Conservation (phyloP, 1,140 invertebrate species). For the Agrypnia vestita region DNA sequence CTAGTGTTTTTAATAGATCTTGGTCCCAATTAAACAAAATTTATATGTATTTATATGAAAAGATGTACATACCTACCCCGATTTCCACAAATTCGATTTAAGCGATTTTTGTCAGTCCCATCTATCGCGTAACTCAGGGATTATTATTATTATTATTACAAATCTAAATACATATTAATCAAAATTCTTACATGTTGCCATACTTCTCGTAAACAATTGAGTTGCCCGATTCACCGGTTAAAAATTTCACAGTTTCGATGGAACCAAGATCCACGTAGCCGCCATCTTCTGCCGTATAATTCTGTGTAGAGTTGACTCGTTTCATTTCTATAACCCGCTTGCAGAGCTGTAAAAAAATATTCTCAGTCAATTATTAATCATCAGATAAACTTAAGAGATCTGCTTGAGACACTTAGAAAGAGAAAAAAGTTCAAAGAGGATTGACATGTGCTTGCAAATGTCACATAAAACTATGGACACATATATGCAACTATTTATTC, state of each 20-base stretch:
- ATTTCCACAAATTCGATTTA: no score
- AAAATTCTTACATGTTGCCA: conserved; percentile 1
- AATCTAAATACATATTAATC: no score
- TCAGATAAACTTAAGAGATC: background rate
- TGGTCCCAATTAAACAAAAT: no score
- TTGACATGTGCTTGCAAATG: no score
- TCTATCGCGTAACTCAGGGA: no score
- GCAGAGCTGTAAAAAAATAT: conserved; percentile 10
- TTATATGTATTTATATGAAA: no score
- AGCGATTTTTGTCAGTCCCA: no score
- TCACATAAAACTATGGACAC: no score
- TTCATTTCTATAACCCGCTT: background rate
- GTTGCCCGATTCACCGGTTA: conserved; percentile 6
- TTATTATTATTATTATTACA: no score
- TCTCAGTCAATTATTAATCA: background rate
- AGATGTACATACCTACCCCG: no score
- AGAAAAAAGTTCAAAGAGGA: background rate
- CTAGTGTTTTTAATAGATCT: no score
- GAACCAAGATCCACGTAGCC: conserved; percentile 17
- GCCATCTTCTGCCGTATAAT: background rate
- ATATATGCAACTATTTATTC: no score
- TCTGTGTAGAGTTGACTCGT: background rate
- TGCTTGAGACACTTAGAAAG: background rate
- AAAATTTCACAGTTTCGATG: conserved; percentile 3
- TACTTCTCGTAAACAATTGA: conserved; percentile 17